Percentiles rank a stretch among this genome's conserved stretches.
phyloP scores from a whole-genome alignment of 2,888 invertebrate species.

The Helicoverpa assulta region DNA sequence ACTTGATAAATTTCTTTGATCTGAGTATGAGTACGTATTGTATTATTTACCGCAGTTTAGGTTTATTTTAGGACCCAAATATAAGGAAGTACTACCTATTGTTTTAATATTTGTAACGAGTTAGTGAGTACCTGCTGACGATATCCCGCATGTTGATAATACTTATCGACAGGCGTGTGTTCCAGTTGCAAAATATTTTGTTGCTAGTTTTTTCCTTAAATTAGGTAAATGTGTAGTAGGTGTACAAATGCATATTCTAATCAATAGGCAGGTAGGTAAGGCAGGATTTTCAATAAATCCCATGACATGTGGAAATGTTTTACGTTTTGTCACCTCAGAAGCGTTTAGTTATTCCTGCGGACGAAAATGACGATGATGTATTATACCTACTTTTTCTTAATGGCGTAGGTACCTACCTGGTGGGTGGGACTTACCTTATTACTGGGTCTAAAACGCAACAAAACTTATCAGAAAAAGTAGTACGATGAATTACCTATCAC shows the following conservation, averaged over 20 bases:
- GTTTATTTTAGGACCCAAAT: neutral
- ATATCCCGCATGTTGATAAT: neutral
- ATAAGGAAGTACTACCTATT: neutral
- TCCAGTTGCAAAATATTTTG: neutral
- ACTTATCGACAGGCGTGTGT: neutral
- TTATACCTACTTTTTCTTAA: too few species aligned
- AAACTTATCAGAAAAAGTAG: neutral
- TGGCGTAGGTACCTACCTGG: too few species aligned
- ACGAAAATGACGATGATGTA: neutral
- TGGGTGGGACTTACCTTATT: too few species aligned
- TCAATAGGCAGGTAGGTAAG: too few species aligned
- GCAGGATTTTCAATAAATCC: neutral
- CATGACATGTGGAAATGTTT: too few species aligned
- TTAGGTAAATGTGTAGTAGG: too few species aligned
- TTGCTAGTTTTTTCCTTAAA: neutral
- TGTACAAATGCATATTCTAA: too few species aligned
- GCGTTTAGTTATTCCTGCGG: too few species aligned
- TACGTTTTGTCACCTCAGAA: too few species aligned
- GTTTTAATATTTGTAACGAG: neutral
- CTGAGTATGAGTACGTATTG: too few species aligned
- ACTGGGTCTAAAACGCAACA: too few species aligned
- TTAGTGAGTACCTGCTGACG: neutral
- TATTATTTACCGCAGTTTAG: neutral
- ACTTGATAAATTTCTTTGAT: too few species aligned
- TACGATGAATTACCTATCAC: slow-evolving; percentile 16